Percentiles rank a stretch among this genome's conserved stretches.
Evolutionary conservation across 2,797 vertebrate species (phyloP).

Genomic region (Acanthornis magna): DNA sequence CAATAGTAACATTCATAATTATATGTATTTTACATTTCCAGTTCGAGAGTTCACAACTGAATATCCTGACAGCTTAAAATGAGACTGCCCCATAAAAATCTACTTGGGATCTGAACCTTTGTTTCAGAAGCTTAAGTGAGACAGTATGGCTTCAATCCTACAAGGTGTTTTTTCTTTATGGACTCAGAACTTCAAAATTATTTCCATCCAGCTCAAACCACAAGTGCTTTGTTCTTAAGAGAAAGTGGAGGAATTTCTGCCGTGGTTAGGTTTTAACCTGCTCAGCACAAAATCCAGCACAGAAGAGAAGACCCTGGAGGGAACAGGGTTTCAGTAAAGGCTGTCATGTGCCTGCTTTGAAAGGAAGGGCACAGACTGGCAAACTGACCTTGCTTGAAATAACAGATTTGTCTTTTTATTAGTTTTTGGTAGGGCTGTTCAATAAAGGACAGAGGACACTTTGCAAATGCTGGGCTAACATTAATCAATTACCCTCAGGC

Average conservation of each 20-base stretch:
- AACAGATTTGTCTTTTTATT: not conserved
- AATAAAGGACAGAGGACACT: not conserved
- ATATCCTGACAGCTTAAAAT: not conserved
- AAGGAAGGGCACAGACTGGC: not conserved
- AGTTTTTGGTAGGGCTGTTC: not conserved
- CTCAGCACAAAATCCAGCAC: not conserved
- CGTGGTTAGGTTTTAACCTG: not conserved
- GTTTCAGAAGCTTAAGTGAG: not conserved
- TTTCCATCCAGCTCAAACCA: not conserved
- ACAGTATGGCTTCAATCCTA: not conserved
- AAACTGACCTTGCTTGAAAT: not conserved
- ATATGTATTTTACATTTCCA: not conserved
- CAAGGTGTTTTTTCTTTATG: not conserved
- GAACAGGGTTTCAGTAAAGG: not conserved
- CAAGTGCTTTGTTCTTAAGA: not conserved
- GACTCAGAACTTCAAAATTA: not conserved
- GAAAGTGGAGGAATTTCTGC: not conserved
- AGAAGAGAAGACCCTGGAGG: not conserved
- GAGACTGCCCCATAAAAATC: not conserved
- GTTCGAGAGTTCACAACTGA: not conserved
- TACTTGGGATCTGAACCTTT: not conserved
- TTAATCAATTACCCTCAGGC: not conserved
- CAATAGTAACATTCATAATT: not conserved
- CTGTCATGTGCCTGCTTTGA: not conserved
- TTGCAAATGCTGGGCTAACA: not conserved